Base-by-base conservation (phyloP, 2,888 invertebrate species). In the Melanargia galathea region DNA sequence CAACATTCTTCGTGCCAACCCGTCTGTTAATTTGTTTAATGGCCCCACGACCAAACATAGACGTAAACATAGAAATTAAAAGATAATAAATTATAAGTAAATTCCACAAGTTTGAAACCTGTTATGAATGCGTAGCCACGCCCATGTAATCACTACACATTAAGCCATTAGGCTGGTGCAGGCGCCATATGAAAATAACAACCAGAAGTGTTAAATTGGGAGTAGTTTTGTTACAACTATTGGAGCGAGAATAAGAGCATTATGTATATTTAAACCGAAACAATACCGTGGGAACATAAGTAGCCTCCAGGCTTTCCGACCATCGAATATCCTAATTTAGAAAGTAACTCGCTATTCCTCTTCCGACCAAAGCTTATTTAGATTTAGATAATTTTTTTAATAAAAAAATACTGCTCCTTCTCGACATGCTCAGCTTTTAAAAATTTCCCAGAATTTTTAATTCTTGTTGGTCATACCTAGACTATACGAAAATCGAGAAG, bases 151-250 rank as follows among this genome's bases (percentile, higher is more conserved):
- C 54, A 59, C 55, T 55, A 58, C 57, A 38, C 40, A 66, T 66
- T 64, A 66, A 61, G 64, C 59, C 61, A 64, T 66, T 61, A 66
- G 58, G 55, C 58, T 18, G 64, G 2, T 55, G 43, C 35, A 58
- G 49, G 66, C 66, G 58, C 61, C 66, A 30, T 64, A 26, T 57
- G 13, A 61, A 52, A 60, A 65, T 59, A 55, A 55, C 62, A 48
- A 48, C 56, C 16, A 45, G 33, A 45, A 43, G 16, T 22, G 16
- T 16, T 55, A 24, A 22, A 24, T n/a, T 24, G 38, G 24, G 24
- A 24, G 24, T 24, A 24, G 54, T 13, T 35, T 18, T 30, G 30
- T 51, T 33, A 30, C 33, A n/a, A 26, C 11, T 46, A 46, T 46
- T 46, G 13, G n/a, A n/a, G n/a, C n/a, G n/a, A n/a, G n/a, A n/a